Base-by-base conservation (phyloP, 1,140 invertebrate genomes). In the Glomeris maerens region DNA sequence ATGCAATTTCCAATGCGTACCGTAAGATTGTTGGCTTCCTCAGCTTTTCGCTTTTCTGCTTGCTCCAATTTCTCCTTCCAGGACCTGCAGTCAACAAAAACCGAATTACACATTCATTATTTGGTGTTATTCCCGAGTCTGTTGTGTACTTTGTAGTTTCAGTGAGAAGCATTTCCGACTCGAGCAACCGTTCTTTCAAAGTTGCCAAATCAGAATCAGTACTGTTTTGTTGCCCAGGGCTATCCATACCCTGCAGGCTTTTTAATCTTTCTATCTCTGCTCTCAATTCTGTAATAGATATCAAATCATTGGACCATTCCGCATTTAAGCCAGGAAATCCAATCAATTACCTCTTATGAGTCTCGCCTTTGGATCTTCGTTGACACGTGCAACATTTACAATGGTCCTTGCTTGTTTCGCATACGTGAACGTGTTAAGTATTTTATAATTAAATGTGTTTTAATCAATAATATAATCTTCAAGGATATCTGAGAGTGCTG, bases 321-420 rank as follows among this genome's bases (percentile, higher is more conserved):
- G 38, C n/a, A 28, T 14, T 40, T 14, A 28, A 25, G 36, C 22
- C 23, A 28, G 17, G 14, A 27, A 27, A 40, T 23, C 53, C 47
- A 49, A 7, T 20, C 2, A 45, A 57, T 50, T 51, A 66, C 66
- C 54, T 62, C 71, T 64, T 60, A 78, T 78, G 42, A 76, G 56
- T 49, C 67, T 65, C 44, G 75, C 80, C 56, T 83, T 79, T 0
- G 83, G 80, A 65, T 83, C 80, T 66, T 86, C 83, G 60, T 86
- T 86, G 47, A 86, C 74, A 54, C 77, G 73, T 14, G 83, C 78
- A 47, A 77, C 75, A 65, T 87, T 88, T 50, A 86, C 76, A 52
- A 94, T 95, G 49, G 84, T 83, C 60, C 91, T 79, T 0, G 90
- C 90, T 52, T 74, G 54, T 60, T 71, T 74, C 10, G 74, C 74